Evolutionary conservation across 92 coral and sea anemone species (phyloP), one percentile per base, ranked within the genome.

Genomic region (Palythoa grandiflora): DNA sequence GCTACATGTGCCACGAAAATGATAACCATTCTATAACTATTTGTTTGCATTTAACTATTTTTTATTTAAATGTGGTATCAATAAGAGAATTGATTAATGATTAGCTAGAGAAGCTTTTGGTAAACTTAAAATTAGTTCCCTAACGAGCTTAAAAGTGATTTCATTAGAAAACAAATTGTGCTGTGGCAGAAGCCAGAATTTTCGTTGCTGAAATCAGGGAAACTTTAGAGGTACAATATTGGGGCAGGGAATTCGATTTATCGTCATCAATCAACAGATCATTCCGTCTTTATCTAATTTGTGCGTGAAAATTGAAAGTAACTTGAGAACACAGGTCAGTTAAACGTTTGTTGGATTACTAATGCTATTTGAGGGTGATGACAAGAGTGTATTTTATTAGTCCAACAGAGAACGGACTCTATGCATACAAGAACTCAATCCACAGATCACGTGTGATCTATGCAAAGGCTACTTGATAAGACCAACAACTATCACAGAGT

Each of bases 401-500:
- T 93, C 98, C 84, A 95, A 95, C 96, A 91, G 92, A 84, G 91
- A 91, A 77, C 89, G 88, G 73, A 93, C 87, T 19, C 79, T 95
- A 57, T 84, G 88, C 77, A 84, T 95, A 35, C 90, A 59, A n/a
- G 91, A 92, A 47, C 78, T 92, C 85, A 91, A 91, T 84, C 93
- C 93, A 74, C 73, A 89, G 85, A 86, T 94, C 78, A 94, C 92
- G 81, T 94, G 97, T 88, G 91, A 88, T 79, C 93, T 94, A 52
- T 94, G 98, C 78, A 87, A 91, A 86, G 96, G 97, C 73, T 94
- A 94, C 88, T 88, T 93, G 95, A 92, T 94, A 84, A 92, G 89
- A 87, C 95, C 97, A 40, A 94, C 97, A 73, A 94, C 97, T 17
- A 90, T 94, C 47, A 90, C 97, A 15, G 97, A 94, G 90, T 94